Evolutionary conservation across 2,113 vertebrate species (phyloP).

Genomic region (Urocynchramus pylzowi): DNA sequence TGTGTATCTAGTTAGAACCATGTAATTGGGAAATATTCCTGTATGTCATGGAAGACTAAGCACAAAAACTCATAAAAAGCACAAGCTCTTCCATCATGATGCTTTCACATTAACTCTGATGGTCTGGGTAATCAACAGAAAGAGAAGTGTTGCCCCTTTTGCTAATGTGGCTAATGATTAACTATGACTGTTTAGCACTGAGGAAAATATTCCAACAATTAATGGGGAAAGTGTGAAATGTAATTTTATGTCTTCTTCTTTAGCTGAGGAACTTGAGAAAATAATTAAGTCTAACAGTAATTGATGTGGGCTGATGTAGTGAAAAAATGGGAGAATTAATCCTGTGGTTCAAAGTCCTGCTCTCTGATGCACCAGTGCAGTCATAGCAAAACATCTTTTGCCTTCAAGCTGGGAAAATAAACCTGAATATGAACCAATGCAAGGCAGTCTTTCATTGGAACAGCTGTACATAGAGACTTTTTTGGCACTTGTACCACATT

Average conservation of each 20-base stretch:
- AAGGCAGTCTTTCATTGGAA: not conserved
- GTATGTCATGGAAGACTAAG: not conserved
- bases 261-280: not conserved
- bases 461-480: not conserved
- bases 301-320: not conserved
- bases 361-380: not conserved
- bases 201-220: slow-evolving; percentile 24
- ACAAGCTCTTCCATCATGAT: not conserved
- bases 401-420: not conserved
- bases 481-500: not conserved
- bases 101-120: not conserved
- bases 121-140: slow-evolving; percentile 7
- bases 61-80: not conserved
- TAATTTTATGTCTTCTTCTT: not conserved
- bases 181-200: not conserved
- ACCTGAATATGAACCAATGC: not conserved
- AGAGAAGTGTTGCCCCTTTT: not conserved
- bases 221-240: slow-evolving; percentile 16
- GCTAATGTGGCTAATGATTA: slow-evolving; percentile 28
- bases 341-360: not conserved
- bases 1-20: not conserved
- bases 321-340: not conserved
- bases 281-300: slow-evolving; percentile 12
- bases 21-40: not conserved
- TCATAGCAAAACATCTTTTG: not conserved